Evolutionary conservation across 2,113 vertebrate genomes (phyloP).

Genomic region (Onychostoma macrolepis): DNA sequence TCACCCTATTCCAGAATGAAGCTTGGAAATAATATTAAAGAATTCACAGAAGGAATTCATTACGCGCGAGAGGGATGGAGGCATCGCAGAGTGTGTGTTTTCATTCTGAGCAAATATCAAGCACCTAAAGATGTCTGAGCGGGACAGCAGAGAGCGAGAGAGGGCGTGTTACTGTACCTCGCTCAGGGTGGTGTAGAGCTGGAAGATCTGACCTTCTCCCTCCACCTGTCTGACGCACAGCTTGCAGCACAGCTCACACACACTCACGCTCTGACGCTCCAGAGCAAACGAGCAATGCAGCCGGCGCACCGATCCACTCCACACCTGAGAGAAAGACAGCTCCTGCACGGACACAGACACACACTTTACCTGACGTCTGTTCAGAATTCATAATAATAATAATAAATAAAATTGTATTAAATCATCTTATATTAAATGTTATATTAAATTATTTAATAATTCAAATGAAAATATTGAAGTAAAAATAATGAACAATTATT

Average conservation of each 20-base stretch:
- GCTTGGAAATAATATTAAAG: not conserved
- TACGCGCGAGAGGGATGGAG: not conserved
- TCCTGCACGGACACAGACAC: constrained; percentile 77
- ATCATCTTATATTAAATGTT: not conserved
- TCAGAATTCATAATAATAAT: not conserved
- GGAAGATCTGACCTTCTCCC: constrained; percentile 98
- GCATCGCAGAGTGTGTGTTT: not conserved
- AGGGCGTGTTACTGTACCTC: constrained; percentile 77
- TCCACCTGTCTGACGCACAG: constrained; percentile 96
- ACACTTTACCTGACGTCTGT: not conserved
- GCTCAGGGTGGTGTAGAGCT: constrained; percentile 88
- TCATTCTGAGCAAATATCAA: not conserved
- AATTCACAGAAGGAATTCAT: not conserved
- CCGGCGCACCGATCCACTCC: constrained; percentile 90
- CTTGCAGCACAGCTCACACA: constrained; percentile 89
- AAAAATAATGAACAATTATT: not conserved
- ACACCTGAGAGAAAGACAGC: constrained; percentile 93
- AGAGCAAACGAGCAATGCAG: constrained; percentile 94
- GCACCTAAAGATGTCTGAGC: not conserved
- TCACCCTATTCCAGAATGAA: not conserved
- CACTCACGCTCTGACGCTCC: constrained; percentile 87
- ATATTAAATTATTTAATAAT: not conserved
- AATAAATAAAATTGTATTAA: not conserved
- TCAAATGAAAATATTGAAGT: not conserved
- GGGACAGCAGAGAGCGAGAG: not conserved